These are phyloP conservation scores for Rhamnusium bicolor DNA, from an alignment of 2,888 invertebrate genomes.

Conservation along the genomic window DNA sequence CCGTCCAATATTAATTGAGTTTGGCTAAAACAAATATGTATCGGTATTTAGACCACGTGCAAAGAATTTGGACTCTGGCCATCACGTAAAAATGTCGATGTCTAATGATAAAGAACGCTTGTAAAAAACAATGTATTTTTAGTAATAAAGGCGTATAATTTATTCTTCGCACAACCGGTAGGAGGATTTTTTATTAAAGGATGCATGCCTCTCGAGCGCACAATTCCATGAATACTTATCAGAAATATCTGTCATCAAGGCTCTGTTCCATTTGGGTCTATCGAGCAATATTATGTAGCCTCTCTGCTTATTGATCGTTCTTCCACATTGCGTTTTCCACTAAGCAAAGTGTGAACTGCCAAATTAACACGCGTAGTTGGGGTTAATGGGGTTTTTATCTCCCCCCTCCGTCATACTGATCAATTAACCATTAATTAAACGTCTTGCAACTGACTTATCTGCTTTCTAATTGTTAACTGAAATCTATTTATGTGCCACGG, in stretches of 20 bases:
- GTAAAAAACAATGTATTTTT: neutral
- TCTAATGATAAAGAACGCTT: neutral
- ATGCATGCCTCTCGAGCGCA: conserved; percentile 19
- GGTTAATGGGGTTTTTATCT: conserved; percentile 40
- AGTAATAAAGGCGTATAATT: neutral
- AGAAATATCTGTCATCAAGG: conserved; percentile 31
- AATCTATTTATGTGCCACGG: neutral
- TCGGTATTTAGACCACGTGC: too few species aligned
- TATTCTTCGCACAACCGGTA: neutral
- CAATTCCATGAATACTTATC: conserved; percentile 32
- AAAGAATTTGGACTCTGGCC: too few species aligned
- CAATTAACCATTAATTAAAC: conserved; percentile 39
- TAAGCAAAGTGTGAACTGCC: conserved; percentile 40
- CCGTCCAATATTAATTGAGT: too few species aligned
- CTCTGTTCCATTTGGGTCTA: conserved; percentile 24
- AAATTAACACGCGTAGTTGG: conserved; percentile 40
- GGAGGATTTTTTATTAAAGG: conserved; percentile 26
- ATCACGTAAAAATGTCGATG: too few species aligned
- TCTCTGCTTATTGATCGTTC: conserved; percentile 28
- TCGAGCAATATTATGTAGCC: conserved; percentile 28
- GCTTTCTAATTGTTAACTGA: conserved; percentile 16
- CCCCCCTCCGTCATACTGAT: conserved; percentile 28
- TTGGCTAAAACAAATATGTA: too few species aligned
- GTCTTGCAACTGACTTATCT: conserved; percentile 33
- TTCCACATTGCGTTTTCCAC: conserved; percentile 28